A percentile compares a stretch with the other conserved stretches of the same genome.
phyloP scores from a whole-genome alignment of 2,888 invertebrate species.

The Hydropsyche betteni region DNA sequence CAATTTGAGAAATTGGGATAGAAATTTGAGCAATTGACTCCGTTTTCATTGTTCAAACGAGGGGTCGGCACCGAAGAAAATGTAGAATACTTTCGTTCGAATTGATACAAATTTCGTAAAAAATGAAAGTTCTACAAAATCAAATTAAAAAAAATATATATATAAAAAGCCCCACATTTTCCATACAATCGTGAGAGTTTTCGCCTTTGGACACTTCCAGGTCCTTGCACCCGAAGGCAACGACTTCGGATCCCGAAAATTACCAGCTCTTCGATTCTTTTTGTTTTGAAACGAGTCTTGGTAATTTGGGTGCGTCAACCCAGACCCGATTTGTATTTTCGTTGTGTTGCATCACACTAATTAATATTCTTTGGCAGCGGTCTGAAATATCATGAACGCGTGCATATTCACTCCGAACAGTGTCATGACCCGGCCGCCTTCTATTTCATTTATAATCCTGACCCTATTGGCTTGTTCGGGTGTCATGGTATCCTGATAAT shows the following conservation, averaged over 20 bases:
- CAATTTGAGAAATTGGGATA: no score
- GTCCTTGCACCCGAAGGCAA: conserved; percentile 7
- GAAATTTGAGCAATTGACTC: no score
- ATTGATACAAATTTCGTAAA: no score
- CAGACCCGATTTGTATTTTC: background rate
- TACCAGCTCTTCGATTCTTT: background rate
- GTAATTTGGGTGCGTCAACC: conserved; percentile 12
- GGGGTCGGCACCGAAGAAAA: no score
- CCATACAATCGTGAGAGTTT: conserved; percentile 23
- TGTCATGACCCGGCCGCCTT: conserved; percentile 15
- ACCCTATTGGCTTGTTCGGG: conserved; percentile 4
- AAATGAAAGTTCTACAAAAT: no score
- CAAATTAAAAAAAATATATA: no score
- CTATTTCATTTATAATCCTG: conserved; percentile 14
- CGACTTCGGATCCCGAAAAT: background rate
- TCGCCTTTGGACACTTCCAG: background rate
- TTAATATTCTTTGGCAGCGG: conserved; percentile 23
- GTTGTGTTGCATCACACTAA: conserved; percentile 12
- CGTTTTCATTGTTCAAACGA: no score
- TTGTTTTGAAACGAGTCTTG: conserved; percentile 2
- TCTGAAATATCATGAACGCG: background rate
- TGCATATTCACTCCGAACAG: background rate
- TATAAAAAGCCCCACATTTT: background rate
- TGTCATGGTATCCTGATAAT: conserved; percentile 3
- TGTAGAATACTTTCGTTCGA: no score